Percentiles rank a stretch among this genome's conserved stretches.
phyloP scores from a whole-genome alignment of 1,140 invertebrate genomes.

The Diorhabda elongata region DNA sequence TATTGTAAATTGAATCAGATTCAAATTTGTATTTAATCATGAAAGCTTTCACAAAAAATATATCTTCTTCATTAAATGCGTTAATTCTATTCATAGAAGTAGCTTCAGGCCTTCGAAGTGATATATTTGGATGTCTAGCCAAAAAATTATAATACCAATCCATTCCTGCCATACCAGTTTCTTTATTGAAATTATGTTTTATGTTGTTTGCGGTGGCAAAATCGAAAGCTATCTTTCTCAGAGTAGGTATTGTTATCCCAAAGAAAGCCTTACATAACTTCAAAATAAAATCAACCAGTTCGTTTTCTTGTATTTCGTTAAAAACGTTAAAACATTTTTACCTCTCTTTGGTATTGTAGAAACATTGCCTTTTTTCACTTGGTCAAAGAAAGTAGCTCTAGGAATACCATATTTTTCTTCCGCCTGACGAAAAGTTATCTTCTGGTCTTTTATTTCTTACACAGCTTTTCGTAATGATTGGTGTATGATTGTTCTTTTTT shows the following conservation, averaged over 20 bases:
- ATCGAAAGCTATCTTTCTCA: neutral
- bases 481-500: too few species aligned
- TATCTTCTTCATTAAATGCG: conserved; percentile 28
- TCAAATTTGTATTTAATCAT: neutral
- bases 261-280: too few species aligned
- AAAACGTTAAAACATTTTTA: too few species aligned
- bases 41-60: conserved; percentile 5
- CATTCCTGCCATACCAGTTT: conserved; percentile 33
- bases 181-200: conserved; percentile 19
- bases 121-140: conserved; percentile 35
- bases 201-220: conserved; percentile 18
- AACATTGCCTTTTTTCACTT: too few species aligned
- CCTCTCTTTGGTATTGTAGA: too few species aligned
- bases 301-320: too few species aligned
- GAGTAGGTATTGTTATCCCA: too few species aligned
- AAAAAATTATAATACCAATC: conserved; percentile 44
- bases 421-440: too few species aligned
- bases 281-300: neutral
- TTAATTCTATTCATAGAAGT: conserved; percentile 16
- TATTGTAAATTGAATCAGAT: conserved; percentile 8
- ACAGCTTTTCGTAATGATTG: too few species aligned
- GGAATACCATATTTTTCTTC: too few species aligned
- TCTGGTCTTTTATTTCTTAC: too few species aligned
- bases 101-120: conserved; percentile 23
- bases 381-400: too few species aligned